Conservation (phyloP, 2,113 vertebrate genomes). For the Macquaria ambigua region DNA sequence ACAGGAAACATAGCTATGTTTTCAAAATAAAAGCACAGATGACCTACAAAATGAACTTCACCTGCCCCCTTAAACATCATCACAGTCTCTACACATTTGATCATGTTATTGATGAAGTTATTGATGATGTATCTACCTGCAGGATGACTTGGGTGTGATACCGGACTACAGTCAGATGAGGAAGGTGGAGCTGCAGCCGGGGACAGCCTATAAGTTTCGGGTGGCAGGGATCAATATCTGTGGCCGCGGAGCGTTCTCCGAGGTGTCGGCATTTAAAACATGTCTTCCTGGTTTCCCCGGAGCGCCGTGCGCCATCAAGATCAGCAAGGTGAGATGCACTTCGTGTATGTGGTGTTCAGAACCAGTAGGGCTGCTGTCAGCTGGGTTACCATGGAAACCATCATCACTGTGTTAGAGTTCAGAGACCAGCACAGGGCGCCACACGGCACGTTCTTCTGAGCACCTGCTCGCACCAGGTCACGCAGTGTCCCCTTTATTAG, state of each 20-base stretch:
- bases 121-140: neutral
- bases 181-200: constrained; percentile 89
- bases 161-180: constrained; percentile 89
- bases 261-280: constrained; percentile 91
- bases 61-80: no score
- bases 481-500: no score
- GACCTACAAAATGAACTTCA: no score
- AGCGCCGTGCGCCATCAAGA: constrained; percentile 90
- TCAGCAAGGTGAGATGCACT: constrained; percentile 86
- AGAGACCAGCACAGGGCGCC: no score
- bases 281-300: constrained; percentile 91
- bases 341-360: constrained; percentile 53
- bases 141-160: constrained; percentile 85
- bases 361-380: constrained; percentile 78
- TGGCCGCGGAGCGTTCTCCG: constrained; percentile 88
- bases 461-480: no score
- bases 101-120: neutral
- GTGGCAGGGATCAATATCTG: constrained; percentile 90
- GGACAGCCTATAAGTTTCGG: constrained; percentile 91
- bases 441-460: no score
- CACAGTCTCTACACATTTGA: no score
- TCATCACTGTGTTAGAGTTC: neutral
- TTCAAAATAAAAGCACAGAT: no score
- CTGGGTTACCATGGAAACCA: constrained; percentile 67
- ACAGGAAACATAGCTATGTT: no score